Base-by-base conservation (phyloP, 2,888 invertebrate genomes). In the Cephus pygmeus region DNA sequence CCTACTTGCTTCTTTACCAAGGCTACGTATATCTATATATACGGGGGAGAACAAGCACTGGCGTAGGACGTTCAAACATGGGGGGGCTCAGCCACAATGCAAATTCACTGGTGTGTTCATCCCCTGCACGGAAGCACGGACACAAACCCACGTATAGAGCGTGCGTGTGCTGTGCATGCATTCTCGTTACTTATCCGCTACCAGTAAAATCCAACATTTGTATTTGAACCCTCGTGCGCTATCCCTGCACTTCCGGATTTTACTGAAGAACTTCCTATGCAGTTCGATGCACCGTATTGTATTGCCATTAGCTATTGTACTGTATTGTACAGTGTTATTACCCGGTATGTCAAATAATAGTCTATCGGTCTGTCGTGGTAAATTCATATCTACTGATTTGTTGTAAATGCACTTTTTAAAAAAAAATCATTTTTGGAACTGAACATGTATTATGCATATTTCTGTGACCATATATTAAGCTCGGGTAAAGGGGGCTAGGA, bases 1-100 rank as follows among this genome's bases (percentile, higher is more conserved):
- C 40, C 40, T 56, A 56, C 40, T 56, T 56, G 40, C 6, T 56
- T 56, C 40, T 56, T 0, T 56, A 56, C 23, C 9, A 56, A 6
- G 6, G 40, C 2, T 6, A 23, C 1, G 40, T 56, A 56, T 56
- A 56, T 56, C 40, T 56, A 2, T 56, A 56, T 56, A 56, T 56
- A 23, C 40, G 40, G 23, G 40, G 23, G 9, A 56, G 40, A 40
- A 40, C 40, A 40, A 40, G 40, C 40, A 40, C 40, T 40, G 40
- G 40, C 40, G 40, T 40, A 40, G 40, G 15, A 77, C 81, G 83
- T 81, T 84, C 83, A 83, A 83, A 85, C 83, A 84, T 79, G 83
- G 83, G 81, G 81, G 77, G 82, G 82, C 83, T 80, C 81, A 79
- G 82, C 82, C 86, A 83, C 87, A 86, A 87, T 87, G 85, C 84